A percentile compares a stretch with the other conserved stretches of the same genome.
phyloP scores from a whole-genome alignment of 2,888 invertebrate genomes.

The Apamea monoglypha region DNA sequence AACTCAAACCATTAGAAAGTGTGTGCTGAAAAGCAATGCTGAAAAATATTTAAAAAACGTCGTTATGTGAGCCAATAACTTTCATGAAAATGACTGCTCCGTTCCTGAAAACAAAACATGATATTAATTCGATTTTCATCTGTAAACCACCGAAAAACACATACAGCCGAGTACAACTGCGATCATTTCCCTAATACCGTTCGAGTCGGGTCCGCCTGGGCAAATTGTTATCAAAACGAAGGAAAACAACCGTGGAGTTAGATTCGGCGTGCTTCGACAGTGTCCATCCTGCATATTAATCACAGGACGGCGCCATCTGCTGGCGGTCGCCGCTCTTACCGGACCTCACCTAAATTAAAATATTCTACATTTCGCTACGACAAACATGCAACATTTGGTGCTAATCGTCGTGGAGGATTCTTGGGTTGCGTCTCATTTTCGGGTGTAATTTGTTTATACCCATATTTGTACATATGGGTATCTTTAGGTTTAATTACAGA shows the following conservation, averaged over 20 bases:
- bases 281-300: slow-evolving; percentile 88
- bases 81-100: background rate
- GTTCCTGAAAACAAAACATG: background rate
- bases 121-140: background rate
- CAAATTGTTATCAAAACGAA: slow-evolving; percentile 65
- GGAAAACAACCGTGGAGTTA: slow-evolving; percentile 76
- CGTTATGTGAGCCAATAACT: background rate
- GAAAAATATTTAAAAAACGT: background rate
- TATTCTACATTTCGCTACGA: slow-evolving; percentile 78
- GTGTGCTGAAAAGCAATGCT: background rate
- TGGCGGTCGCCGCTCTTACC: slow-evolving; percentile 65
- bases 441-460: slow-evolving; percentile 1
- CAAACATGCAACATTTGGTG: slow-evolving; percentile 82
- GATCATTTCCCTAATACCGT: slow-evolving; percentile 29
- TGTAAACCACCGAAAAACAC: background rate
- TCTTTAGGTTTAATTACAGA: background rate
- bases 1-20: background rate
- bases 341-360: slow-evolving; percentile 86
- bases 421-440: slow-evolving; percentile 61
- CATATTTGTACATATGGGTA: background rate
- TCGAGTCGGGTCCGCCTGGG: slow-evolving; percentile 29
- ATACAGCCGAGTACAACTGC: background rate
- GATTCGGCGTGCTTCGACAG: slow-evolving; percentile 70
- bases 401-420: slow-evolving; percentile 76
- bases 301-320: slow-evolving; percentile 82